A percentile compares a stretch with the other conserved stretches of the same genome.
These are phyloP conservation scores for Anastrepha obliqua DNA, from an alignment of 1,140 invertebrate genomes.

Conservation along the genomic window DNA sequence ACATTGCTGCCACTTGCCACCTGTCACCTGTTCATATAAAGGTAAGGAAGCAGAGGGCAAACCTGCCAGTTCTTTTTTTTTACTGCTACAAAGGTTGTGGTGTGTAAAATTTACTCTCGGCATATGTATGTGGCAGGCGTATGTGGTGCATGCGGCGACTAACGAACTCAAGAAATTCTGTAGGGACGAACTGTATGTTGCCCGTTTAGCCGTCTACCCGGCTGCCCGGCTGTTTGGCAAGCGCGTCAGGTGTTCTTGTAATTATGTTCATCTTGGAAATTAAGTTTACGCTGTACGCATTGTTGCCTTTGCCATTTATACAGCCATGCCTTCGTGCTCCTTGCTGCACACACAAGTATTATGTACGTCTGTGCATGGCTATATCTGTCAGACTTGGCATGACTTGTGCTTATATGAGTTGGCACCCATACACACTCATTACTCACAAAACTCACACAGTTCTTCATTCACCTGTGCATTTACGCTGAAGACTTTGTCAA, in stretches of 20 bases:
- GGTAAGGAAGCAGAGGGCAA: background rate
- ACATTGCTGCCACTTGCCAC: conserved; percentile 23
- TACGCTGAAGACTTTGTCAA: conserved; percentile 50
- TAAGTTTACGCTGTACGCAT: conserved; percentile 26
- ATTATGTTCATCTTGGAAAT: conserved; percentile 51
- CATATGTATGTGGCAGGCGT: background rate
- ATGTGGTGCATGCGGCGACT: background rate
- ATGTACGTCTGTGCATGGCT: background rate
- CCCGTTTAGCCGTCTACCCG: background rate
- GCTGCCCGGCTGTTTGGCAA: background rate
- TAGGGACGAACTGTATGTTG: background rate
- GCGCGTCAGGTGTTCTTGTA: conserved; percentile 29
- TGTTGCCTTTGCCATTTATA: conserved; percentile 19
- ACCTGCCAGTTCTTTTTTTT: background rate
- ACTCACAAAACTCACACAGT: conserved; percentile 6
- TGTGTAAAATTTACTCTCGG: conserved; percentile 12
- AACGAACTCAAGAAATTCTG: background rate
- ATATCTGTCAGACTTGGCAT: background rate
- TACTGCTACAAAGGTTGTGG: background rate
- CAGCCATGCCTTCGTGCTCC: background rate
- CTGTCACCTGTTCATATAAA: background rate
- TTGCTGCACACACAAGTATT: background rate
- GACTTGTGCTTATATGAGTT: conserved; percentile 27
- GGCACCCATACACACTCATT: conserved; percentile 17
- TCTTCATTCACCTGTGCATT: conserved; percentile 14